Evolutionary conservation across 2,797 vertebrate genomes (phyloP), one percentile per base, ranked within the genome.

Genomic region (Ispidina lecontei): DNA sequence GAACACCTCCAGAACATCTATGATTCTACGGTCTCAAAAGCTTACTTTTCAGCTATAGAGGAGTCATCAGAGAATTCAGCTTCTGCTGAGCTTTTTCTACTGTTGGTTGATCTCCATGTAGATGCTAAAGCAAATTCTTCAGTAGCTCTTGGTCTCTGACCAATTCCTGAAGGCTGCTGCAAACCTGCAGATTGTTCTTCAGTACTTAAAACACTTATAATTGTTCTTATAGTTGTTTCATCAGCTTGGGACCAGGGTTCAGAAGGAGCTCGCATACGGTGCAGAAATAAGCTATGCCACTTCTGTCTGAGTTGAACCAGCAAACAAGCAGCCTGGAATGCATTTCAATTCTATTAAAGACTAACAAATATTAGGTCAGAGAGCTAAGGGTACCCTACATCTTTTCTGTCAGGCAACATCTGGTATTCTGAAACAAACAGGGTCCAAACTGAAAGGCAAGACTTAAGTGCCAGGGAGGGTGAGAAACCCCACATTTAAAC

Each of bases 151-250:
- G 99, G 99, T 86, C 98, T 97, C 96, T 99, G 99, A 39, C 99
- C 99, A 85, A 99, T 98, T 69, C 99, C 99, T n/a, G 98, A 97
- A 47, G 99, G 99, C 83, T 99, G 99, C 71, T 98, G 98, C 88
- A 99, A 97, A 63, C 98, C 98, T 28, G 97, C 97, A 41, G 69
- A 94, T 84, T 98, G 98, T 78, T 99, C 99, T 96, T 99, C 99
- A 37, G 97, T 96, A 62, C 96, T 97, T 33, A 99, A 95, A 68
- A 99, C 98, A 65, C 98, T 97, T 81, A 98, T 97, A 90, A 99
- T 96, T 29, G 98, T 96, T 74, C 96, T 97, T 85, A 99, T 64
- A 49, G 98, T 98, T 73, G 98, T 96, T 93, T 99, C 98, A 63
- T 99, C 99, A 78, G 96, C 98, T 90, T 98, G 98, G 88, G 98